Conservation (phyloP, 2,888 invertebrate species). For the Synergus umbraculus region DNA sequence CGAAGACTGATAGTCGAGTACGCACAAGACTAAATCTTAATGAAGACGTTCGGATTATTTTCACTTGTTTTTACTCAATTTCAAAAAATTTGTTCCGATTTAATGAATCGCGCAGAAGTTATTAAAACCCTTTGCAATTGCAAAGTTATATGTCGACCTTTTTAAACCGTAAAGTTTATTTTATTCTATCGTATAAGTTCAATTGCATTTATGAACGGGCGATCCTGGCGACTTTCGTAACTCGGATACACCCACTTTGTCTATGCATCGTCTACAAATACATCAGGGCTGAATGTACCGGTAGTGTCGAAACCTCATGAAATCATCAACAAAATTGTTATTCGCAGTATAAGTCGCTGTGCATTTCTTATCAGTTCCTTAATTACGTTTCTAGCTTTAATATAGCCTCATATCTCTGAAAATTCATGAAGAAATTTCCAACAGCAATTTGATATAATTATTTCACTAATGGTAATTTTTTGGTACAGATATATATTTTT, state of each 20-base stretch:
- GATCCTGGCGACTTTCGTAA: not conserved
- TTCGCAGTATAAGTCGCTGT: not conserved
- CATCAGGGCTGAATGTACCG: constrained; percentile 17
- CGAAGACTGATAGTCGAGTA: not conserved
- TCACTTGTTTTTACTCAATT: not conserved
- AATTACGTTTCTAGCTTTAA: not conserved
- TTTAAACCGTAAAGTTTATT: too few relatives aligned
- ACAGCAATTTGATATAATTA: too few relatives aligned
- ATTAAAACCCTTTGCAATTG: too few relatives aligned
- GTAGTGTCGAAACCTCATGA: constrained; percentile 7
- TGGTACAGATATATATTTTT: too few relatives aligned
- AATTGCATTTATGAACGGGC: not conserved
- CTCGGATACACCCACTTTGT: constrained; percentile 10
- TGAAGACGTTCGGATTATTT: not conserved
- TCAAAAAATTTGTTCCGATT: constrained; percentile 22
- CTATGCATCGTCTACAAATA: constrained; percentile 7
- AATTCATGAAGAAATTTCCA: too few relatives aligned
- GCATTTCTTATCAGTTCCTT: not conserved
- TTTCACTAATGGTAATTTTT: too few relatives aligned
- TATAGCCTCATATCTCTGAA: too few relatives aligned
- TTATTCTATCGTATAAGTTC: too few relatives aligned
- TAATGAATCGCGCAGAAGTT: not conserved
- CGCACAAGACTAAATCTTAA: not conserved
- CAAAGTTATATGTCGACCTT: too few relatives aligned
- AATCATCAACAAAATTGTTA: not conserved